Evolutionary conservation across 2,888 invertebrate genomes (phyloP).

Genomic region (Drosophila rellima): DNA sequence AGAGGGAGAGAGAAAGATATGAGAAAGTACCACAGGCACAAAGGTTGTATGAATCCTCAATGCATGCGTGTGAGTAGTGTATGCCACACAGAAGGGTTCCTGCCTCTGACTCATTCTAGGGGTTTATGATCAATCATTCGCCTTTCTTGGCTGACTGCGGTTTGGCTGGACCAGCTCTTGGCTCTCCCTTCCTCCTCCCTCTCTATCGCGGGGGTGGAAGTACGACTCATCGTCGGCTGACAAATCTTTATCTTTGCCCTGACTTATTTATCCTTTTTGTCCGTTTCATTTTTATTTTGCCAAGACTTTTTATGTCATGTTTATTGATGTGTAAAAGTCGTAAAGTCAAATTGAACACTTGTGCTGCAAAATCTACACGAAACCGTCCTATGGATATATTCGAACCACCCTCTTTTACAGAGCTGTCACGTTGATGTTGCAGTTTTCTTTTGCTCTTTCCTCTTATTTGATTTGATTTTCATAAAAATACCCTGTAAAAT

Average conservation of each 20-base stretch:
- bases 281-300: slow-evolving; percentile 72
- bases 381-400: slow-evolving; percentile 1
- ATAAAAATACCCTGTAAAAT: slow-evolving; percentile 37
- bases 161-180: slow-evolving; percentile 43
- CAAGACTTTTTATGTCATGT: slow-evolving; percentile 76
- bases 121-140: slow-evolving; percentile 78
- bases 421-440: slow-evolving; percentile 21
- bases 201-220: background rate
- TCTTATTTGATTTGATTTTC: slow-evolving; percentile 43
- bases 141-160: slow-evolving; percentile 65
- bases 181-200: background rate
- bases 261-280: slow-evolving; percentile 77
- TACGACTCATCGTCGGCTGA: slow-evolving; percentile 35
- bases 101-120: slow-evolving; percentile 35
- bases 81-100: slow-evolving; percentile 54
- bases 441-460: slow-evolving; percentile 1
- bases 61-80: slow-evolving; percentile 11
- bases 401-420: slow-evolving; percentile 18
- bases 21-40: slow-evolving; percentile 4
- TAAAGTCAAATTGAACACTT: slow-evolving; percentile 78
- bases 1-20: background rate
- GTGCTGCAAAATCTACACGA: slow-evolving; percentile 37
- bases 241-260: slow-evolving; percentile 76
- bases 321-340: slow-evolving; percentile 82
- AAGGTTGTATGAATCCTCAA: slow-evolving; percentile 20